These are phyloP conservation scores for Chinchilla lanigera DNA, from an alignment of 2,113 vertebrate species.

Conservation along the genomic window DNA sequence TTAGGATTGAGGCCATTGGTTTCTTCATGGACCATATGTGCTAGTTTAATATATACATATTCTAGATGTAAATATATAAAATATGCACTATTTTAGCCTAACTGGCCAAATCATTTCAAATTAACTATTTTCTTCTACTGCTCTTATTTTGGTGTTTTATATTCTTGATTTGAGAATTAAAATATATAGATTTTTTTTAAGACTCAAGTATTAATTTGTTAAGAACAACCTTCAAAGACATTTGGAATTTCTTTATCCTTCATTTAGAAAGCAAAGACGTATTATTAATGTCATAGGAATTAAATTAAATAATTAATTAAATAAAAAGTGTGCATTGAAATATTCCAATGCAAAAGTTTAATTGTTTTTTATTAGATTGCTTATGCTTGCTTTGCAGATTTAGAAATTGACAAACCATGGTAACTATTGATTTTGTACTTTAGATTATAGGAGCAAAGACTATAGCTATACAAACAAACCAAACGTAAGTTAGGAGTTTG, in stretches of 20 bases:
- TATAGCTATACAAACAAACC: too few relatives aligned
- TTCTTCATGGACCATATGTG: background rate
- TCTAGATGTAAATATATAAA: background rate
- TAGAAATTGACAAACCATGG: too few relatives aligned
- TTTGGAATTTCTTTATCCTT: background rate
- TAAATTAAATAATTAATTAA: background rate
- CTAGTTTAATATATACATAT: background rate
- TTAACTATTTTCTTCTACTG: background rate
- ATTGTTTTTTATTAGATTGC: background rate
- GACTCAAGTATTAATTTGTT: background rate
- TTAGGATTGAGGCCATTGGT: background rate
- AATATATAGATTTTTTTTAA: background rate
- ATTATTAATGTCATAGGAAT: background rate
- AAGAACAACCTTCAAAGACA: background rate
- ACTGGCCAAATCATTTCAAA: too few relatives aligned
- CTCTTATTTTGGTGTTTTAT: background rate
- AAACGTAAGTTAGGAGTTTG: too few relatives aligned
- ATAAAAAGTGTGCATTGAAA: background rate
- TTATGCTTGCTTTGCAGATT: background rate
- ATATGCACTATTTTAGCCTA: background rate
- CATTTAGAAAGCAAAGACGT: background rate
- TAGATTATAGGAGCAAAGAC: too few relatives aligned
- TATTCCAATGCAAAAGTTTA: background rate
- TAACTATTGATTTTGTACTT: too few relatives aligned
- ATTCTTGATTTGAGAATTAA: background rate